phyloP scores from a whole-genome alignment of 1,140 invertebrate genomes.

The Drosophila mauritiana region DNA sequence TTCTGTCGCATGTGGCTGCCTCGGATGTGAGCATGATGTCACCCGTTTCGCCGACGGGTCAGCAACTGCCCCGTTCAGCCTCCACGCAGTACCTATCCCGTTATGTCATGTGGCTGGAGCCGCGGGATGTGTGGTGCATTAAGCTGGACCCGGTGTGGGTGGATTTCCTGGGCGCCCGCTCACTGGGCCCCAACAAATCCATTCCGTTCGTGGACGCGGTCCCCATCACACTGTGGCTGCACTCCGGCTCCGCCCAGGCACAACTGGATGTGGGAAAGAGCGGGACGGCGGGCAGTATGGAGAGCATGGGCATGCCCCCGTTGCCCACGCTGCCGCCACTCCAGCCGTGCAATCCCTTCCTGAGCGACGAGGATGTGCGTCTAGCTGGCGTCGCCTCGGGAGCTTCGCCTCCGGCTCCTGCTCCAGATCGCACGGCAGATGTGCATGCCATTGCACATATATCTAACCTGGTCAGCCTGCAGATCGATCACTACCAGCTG shows the following conservation, averaged over 20 bases:
- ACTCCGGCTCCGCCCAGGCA: slow-evolving; percentile 68
- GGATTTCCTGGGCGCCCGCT: slow-evolving; percentile 93
- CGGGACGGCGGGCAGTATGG: slow-evolving; percentile 51
- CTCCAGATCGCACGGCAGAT: slow-evolving; percentile 85
- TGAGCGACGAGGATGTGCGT: slow-evolving; percentile 76
- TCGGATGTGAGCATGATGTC: slow-evolving; percentile 71
- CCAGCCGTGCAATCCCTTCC: slow-evolving; percentile 75
- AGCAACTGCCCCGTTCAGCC: slow-evolving; percentile 60
- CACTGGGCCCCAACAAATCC: slow-evolving; percentile 89
- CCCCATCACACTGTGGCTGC: slow-evolving; percentile 93
- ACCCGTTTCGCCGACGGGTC: slow-evolving; percentile 49
- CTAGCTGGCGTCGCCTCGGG: slow-evolving; percentile 4
- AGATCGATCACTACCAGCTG: slow-evolving; percentile 97
- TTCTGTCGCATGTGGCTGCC: slow-evolving; percentile 88
- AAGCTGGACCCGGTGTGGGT: slow-evolving; percentile 96
- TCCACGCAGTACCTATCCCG: slow-evolving; percentile 84
- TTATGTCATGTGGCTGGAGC: slow-evolving; percentile 93
- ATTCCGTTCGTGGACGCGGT: slow-evolving; percentile 96
- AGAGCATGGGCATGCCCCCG: slow-evolving; percentile 62
- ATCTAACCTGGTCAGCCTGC: slow-evolving; percentile 91
- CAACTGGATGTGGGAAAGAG: slow-evolving; percentile 52
- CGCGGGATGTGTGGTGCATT: slow-evolving; percentile 94
- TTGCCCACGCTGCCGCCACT: slow-evolving; percentile 60
- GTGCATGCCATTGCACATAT: slow-evolving; percentile 90
- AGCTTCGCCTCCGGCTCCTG: slow-evolving; percentile 4